Evolutionary conservation across 2,797 vertebrate species (phyloP).

Genomic region (Petrocephalus schoutedeni): DNA sequence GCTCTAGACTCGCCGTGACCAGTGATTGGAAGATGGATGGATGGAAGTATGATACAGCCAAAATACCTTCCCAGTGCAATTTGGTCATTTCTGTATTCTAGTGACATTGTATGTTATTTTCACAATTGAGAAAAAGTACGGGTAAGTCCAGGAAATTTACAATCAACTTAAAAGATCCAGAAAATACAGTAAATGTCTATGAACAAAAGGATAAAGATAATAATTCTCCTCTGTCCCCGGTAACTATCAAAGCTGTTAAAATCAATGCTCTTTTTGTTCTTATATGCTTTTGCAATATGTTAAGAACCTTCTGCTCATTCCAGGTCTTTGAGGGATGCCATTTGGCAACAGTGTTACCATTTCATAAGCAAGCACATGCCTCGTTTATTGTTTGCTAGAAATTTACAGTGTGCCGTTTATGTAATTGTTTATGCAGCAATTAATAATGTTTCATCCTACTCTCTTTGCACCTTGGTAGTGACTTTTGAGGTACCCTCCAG

Average conservation of each 20-base stretch:
- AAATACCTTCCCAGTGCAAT: neutral
- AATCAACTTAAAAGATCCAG: neutral
- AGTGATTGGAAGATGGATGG: neutral
- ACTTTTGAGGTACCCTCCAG: neutral
- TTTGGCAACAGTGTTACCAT: neutral
- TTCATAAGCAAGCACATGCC: neutral
- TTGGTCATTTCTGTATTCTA: neutral
- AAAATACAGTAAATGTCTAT: neutral
- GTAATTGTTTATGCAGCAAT: neutral
- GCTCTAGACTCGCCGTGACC: neutral
- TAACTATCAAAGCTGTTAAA: neutral
- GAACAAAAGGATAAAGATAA: neutral
- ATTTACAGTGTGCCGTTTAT: neutral
- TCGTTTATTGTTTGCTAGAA: conserved; percentile 4
- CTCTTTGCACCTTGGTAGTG: neutral
- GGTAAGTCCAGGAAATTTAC: neutral
- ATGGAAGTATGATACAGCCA: neutral
- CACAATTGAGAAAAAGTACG: neutral
- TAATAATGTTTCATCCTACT: neutral
- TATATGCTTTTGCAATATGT: neutral
- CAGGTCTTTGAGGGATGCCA: neutral
- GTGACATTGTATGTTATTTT: neutral
- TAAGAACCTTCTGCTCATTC: neutral
- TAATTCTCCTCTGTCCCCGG: neutral
- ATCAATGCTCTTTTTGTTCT: neutral